phyloP scores from a whole-genome alignment of 1,140 invertebrate species.

The Pseudomyrmex pallidus region DNA sequence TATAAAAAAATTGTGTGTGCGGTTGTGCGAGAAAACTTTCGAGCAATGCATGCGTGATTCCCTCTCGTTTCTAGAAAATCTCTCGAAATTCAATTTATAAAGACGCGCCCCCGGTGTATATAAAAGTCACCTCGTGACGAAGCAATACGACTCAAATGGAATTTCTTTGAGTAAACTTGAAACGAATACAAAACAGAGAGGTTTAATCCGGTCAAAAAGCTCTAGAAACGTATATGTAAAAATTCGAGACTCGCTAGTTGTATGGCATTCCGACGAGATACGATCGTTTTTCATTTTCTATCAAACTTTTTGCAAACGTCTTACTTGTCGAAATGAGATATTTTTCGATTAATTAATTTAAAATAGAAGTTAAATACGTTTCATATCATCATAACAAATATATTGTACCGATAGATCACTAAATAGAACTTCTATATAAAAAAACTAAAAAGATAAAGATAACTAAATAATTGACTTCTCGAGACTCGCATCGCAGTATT shows the following conservation, averaged over 20 bases:
- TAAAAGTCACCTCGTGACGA: constrained; percentile 30
- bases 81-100: constrained; percentile 50
- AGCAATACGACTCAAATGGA: constrained; percentile 47
- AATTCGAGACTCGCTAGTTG: not conserved
- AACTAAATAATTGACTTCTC: not conserved
- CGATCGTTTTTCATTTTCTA: not conserved
- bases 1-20: not conserved
- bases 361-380: not conserved
- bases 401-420: no score
- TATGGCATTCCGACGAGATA: no score
- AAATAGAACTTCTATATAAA: not conserved
- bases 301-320: constrained; percentile 20
- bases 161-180: constrained; percentile 48
- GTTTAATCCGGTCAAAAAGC: constrained; percentile 33
- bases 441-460: not conserved
- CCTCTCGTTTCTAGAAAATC: constrained; percentile 24
- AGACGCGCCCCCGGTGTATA: constrained; percentile 27
- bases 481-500: not conserved
- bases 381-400: no score
- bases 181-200: constrained; percentile 57
- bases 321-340: not conserved
- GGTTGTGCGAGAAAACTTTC: not conserved
- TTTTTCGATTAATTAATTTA: not conserved
- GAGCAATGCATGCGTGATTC: not conserved
- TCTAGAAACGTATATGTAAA: constrained; percentile 17